phyloP scores from a whole-genome alignment of 2,113 vertebrate species.

The Glareola pratincola region DNA sequence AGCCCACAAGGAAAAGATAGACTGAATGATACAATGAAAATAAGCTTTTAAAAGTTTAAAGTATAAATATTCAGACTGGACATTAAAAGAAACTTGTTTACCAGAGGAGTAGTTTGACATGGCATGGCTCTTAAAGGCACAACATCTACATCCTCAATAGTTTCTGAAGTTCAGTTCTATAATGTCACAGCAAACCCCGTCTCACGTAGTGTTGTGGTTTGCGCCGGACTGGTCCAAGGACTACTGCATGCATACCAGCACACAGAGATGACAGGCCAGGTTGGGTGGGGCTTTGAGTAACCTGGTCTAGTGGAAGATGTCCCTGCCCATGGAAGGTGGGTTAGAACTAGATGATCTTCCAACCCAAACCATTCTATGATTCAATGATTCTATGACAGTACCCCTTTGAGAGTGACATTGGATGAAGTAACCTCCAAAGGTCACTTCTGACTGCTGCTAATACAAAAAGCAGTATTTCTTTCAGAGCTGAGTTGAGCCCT shows the following conservation, averaged over 20 bases:
- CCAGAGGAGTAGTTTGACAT: background rate
- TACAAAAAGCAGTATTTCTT: background rate
- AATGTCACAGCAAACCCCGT: background rate
- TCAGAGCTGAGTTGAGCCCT: background rate
- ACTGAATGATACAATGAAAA: background rate
- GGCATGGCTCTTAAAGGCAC: conserved; percentile 14
- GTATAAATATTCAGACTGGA: background rate
- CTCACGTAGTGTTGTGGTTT: background rate
- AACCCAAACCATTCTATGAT: background rate
- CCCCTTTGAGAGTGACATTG: background rate
- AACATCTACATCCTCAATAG: background rate
- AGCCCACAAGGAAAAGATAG: background rate
- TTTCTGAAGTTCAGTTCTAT: background rate
- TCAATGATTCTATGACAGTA: background rate
- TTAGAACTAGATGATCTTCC: background rate
- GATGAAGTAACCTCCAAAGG: background rate
- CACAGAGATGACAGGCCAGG: background rate
- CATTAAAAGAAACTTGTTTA: background rate
- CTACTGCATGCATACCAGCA: background rate
- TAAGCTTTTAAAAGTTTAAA: background rate
- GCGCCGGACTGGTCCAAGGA: background rate
- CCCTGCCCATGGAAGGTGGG: background rate
- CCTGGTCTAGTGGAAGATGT: background rate
- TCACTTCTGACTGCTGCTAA: background rate
- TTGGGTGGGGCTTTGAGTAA: background rate